phyloP scores from a whole-genome alignment of 2,797 vertebrate genomes.

The Leucoraja ocellata region DNA sequence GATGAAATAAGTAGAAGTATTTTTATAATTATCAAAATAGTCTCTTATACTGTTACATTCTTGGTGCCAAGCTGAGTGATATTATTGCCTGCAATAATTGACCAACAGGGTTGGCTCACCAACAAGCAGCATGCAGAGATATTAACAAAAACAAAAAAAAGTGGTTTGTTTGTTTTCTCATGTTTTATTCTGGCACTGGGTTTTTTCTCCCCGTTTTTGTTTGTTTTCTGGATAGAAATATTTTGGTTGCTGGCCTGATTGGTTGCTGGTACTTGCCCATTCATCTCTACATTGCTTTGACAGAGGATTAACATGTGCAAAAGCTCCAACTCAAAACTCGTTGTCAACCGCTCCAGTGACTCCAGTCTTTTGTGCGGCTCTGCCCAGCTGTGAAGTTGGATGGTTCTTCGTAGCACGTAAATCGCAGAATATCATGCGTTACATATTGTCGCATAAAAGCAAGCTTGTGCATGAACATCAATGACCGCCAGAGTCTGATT shows the following conservation, averaged over 20 bases:
- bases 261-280: neutral
- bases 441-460: no score
- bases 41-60: neutral
- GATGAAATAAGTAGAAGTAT: neutral
- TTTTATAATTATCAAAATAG: neutral
- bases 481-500: no score
- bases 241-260: neutral
- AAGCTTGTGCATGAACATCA: no score
- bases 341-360: neutral
- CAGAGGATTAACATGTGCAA: neutral
- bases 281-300: neutral
- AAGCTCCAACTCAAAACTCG: neutral
- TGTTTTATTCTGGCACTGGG: neutral
- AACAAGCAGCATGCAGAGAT: neutral
- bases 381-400: no score
- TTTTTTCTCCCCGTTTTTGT: neutral
- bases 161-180: neutral
- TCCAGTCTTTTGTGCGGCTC: no score
- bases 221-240: neutral
- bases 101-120: neutral
- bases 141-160: neutral
- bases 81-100: neutral
- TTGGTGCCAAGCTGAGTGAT: neutral
- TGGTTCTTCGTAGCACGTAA: no score
- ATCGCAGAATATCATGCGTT: no score